A percentile compares a stretch with the other conserved stretches of the same genome.
These are phyloP conservation scores for Bubalus kerabau DNA, from an alignment of 2,113 vertebrate species.

Conservation along the genomic window DNA sequence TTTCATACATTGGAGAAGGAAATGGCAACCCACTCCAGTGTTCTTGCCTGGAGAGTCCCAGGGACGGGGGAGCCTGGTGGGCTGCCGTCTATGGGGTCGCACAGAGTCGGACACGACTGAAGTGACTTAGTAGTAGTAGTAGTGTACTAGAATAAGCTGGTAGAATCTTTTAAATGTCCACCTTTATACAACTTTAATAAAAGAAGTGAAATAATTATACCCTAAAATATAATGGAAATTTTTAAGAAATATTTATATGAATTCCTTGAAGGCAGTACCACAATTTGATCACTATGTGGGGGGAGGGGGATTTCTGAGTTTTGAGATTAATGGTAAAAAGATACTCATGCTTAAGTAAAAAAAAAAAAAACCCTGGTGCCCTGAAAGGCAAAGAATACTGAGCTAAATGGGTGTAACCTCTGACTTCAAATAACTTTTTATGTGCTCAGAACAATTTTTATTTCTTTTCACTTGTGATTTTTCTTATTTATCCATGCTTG, in stretches of 20 bases:
- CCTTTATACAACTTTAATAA: background rate
- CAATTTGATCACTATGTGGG: background rate
- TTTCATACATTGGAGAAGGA: too few relatives aligned
- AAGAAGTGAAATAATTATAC: background rate
- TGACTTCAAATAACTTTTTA: background rate
- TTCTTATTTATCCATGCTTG: background rate
- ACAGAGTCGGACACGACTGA: too few relatives aligned
- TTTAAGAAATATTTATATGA: background rate
- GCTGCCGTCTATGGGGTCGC: too few relatives aligned
- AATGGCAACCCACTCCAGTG: too few relatives aligned
- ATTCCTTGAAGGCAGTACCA: background rate
- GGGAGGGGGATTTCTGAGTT: fast-evolving
- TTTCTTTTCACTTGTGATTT: background rate
- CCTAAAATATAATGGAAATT: background rate
- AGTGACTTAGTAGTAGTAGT: too few relatives aligned
- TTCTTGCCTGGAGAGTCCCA: too few relatives aligned
- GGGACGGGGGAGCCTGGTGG: too few relatives aligned
- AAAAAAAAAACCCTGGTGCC: background rate
- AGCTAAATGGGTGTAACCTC: background rate
- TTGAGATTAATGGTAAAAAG: background rate
- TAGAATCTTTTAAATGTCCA: background rate
- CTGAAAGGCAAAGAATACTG: background rate
- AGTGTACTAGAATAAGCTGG: background rate
- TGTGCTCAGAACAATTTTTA: background rate
- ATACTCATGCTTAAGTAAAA: background rate